phyloP scores from a whole-genome alignment of 2,888 invertebrate species.

The Anthophora plumipes region DNA sequence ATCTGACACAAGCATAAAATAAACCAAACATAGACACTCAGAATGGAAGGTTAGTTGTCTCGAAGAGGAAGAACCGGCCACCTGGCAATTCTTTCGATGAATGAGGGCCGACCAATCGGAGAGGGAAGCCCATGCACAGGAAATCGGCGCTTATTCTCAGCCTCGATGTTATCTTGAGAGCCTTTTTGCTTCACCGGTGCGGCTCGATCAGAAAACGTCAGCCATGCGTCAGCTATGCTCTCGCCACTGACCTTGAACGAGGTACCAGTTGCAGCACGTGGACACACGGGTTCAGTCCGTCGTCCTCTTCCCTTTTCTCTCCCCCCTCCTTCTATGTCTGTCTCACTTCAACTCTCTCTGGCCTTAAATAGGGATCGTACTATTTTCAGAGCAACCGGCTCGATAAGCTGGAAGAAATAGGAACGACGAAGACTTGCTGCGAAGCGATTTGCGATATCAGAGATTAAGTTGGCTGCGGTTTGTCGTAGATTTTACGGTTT shows the following conservation, averaged over 20 bases:
- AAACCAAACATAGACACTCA: neutral
- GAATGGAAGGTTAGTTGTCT: neutral
- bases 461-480: neutral
- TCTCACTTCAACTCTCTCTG: neutral
- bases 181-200: constrained; percentile 48
- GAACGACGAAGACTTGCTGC: neutral
- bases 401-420: constrained; percentile 4
- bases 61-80: constrained; percentile 17
- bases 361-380: constrained; percentile 43
- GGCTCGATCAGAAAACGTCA: constrained; percentile 48
- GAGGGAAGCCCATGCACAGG: constrained; percentile 38
- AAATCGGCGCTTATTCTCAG: constrained; percentile 63
- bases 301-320: constrained; percentile 1
- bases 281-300: neutral
- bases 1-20: neutral
- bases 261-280: constrained; percentile 55
- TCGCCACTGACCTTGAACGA: constrained; percentile 51
- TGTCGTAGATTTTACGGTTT: neutral
- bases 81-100: constrained; percentile 48
- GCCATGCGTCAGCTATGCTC: constrained; percentile 50
- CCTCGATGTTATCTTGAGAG: constrained; percentile 57
- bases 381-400: constrained; percentile 32
- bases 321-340: neutral
- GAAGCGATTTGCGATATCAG: neutral
- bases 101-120: constrained; percentile 51